Evolutionary conservation across 2,797 vertebrate genomes (phyloP), one percentile per base, ranked within the genome.

Genomic region (Agapornis canus): DNA sequence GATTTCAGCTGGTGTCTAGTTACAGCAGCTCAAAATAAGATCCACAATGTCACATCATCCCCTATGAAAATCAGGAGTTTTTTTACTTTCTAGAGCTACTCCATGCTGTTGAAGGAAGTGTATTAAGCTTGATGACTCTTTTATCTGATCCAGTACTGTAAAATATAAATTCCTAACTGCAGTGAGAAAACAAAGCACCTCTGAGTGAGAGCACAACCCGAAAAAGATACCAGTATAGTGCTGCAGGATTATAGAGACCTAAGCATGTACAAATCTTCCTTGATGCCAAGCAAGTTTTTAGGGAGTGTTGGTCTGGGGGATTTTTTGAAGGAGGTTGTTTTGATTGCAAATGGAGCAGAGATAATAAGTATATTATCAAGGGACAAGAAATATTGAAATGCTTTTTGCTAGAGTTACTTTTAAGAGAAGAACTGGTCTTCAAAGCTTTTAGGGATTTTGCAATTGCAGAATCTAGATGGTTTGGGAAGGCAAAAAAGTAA

Each of bases 361-460:
- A 1, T 73, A 48, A 60, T 77, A 40, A 7, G 4, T 63, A 3
- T 63, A 27, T 84, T 54, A 59, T 25, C 63, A 47, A 82, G 71
- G 60, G 48, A 82, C 26, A 51, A 79, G 27, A 14, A 82, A 84
- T 69, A 20, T 12, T 57, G 26, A 80, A 23, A 75, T 49, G 26
- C 4, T 21, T 84, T 92, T 82, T 82, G 20, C 40, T 68, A 19
- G 29, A 77, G 31, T 64, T 77, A 52, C 13, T 90, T 89, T 93
- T 82, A 60, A 60, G 48, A 60, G 48, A 84, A 86, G 27, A 84
- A 26, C 2, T 25, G 7, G 3, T 66, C 25, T 76, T 66, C 32
- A 77, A n/a, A 40, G 51, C 31, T 82, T 93, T 94, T 82, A 91
- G 10, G 79, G 31, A 19, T 92, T 86, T 56, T 86, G 11, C 10